These are phyloP conservation scores for Heliconius eleuchia DNA, from an alignment of 1,140 invertebrate species.

Conservation along the genomic window DNA sequence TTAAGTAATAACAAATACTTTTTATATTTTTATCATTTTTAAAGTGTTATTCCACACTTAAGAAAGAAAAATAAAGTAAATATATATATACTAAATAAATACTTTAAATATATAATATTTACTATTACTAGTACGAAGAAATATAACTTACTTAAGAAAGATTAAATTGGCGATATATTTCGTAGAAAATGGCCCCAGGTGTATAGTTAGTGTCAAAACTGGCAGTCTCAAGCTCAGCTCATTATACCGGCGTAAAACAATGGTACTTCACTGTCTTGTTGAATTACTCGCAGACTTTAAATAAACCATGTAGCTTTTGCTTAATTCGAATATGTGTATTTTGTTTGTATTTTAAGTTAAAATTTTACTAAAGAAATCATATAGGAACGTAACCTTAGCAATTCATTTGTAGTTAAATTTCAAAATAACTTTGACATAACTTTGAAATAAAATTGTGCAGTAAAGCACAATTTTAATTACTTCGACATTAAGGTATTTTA, in stretches of 20 bases:
- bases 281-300: slow-evolving; percentile 20
- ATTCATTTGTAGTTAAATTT: neutral
- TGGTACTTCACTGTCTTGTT: slow-evolving; percentile 18
- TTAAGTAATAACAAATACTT: too few relatives aligned
- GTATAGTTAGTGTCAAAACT: slow-evolving; percentile 17
- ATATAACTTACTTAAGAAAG: neutral
- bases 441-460: too few relatives aligned
- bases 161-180: neutral
- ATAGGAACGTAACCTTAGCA: neutral
- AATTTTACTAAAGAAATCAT: neutral
- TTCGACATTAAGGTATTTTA: neutral
- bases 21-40: too few relatives aligned
- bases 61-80: too few relatives aligned
- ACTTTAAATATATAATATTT: neutral
- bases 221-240: slow-evolving; percentile 21
- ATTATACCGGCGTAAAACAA: slow-evolving; percentile 23
- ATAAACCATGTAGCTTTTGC: neutral
- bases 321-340: neutral
- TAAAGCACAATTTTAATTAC: neutral
- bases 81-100: too few relatives aligned
- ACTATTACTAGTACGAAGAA: neutral
- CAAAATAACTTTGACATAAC: neutral
- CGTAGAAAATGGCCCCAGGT: slow-evolving; percentile 7
- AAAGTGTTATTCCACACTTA: too few relatives aligned
- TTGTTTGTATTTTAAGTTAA: neutral